phyloP scores from a whole-genome alignment of 2,797 vertebrate genomes.

The Eurystomus glaucurus region DNA sequence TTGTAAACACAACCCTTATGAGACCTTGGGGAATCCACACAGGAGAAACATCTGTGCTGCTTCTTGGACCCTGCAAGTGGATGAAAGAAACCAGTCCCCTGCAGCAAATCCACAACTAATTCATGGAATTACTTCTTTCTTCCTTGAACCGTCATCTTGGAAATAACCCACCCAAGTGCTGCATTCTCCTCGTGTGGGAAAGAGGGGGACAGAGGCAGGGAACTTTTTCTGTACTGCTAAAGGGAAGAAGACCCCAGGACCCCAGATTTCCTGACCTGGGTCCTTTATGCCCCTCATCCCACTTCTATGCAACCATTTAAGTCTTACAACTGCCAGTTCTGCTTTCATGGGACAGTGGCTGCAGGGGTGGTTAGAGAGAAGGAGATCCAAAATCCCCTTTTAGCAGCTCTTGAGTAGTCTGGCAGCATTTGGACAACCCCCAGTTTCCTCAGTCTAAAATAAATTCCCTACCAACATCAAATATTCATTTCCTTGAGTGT shows the following conservation, averaged over 20 bases:
- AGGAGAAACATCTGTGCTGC: not conserved
- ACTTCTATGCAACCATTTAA: rapidly evolving
- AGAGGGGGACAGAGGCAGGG: not conserved
- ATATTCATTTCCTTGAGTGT: not conserved
- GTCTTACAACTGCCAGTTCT: not conserved
- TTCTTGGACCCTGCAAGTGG: not conserved
- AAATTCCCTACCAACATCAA: not conserved
- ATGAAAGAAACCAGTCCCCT: not conserved
- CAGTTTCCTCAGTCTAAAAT: not conserved
- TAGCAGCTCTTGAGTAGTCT: rapidly evolving
- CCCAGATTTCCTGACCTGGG: not conserved
- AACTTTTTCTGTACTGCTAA: not conserved
- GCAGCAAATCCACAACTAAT: not conserved
- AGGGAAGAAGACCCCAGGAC: not conserved
- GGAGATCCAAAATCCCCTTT: not conserved
- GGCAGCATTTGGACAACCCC: not conserved
- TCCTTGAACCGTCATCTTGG: not conserved
- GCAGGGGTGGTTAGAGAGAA: not conserved
- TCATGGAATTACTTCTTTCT: not conserved
- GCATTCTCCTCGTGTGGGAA: not conserved
- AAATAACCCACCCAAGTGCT: not conserved
- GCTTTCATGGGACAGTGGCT: not conserved
- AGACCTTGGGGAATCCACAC: not conserved
- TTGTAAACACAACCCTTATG: not conserved
- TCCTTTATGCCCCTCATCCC: not conserved